Evolutionary conservation across 1,140 invertebrate genomes (phyloP).

Genomic region (Drosophila varians): DNA sequence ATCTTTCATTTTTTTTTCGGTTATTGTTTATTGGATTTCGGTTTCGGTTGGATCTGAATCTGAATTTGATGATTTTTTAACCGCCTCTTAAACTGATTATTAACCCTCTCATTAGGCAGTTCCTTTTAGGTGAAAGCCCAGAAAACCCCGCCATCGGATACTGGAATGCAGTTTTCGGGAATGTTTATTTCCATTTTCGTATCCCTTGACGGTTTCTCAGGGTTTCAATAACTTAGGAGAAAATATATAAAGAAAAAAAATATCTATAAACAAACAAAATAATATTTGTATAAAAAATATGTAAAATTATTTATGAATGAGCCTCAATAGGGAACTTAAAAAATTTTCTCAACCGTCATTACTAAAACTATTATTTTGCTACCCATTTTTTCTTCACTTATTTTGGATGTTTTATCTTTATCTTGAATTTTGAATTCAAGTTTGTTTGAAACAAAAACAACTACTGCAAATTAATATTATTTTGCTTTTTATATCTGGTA

Average conservation of each 20-base stretch:
- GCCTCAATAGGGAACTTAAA: constrained; percentile 83
- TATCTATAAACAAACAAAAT: constrained; percentile 43
- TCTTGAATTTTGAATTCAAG: constrained; percentile 28
- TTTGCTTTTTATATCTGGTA: constrained; percentile 30
- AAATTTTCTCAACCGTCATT: constrained; percentile 76
- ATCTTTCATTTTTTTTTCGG: constrained; percentile 20
- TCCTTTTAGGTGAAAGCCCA: background rate
- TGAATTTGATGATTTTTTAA: constrained; percentile 2
- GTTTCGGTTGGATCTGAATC: constrained; percentile 22
- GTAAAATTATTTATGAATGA: constrained; percentile 55
- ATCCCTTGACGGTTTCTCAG: background rate
- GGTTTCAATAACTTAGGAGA: constrained; percentile 28
- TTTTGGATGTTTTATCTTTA: constrained; percentile 20
- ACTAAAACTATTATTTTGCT: constrained; percentile 78
- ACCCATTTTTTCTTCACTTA: constrained; percentile 37
- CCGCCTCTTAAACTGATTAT: constrained; percentile 20
- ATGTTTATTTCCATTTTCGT: background rate
- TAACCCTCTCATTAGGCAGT: constrained; percentile 40
- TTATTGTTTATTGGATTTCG: constrained; percentile 27
- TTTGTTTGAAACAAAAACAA: constrained; percentile 30
- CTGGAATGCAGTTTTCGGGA: constrained; percentile 12
- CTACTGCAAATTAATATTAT: constrained; percentile 14
- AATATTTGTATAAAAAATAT: constrained; percentile 29
- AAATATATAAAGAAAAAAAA: constrained; percentile 24
- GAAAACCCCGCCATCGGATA: background rate